These are phyloP conservation scores for Oikopleura albicans DNA, from an alignment of 23 tunicate species.

Conservation along the genomic window DNA sequence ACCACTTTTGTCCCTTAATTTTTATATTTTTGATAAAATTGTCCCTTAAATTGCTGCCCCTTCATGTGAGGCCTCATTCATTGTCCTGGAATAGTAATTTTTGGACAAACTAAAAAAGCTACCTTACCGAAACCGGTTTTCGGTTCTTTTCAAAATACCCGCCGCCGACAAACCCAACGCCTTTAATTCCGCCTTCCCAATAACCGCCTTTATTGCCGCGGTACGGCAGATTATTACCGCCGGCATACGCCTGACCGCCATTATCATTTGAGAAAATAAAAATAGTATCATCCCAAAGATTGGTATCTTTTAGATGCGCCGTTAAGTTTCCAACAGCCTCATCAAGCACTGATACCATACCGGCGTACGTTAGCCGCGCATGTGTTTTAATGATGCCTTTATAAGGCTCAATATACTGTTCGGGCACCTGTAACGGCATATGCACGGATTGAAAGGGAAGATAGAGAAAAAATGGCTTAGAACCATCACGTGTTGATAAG, in stretches of 20 bases:
- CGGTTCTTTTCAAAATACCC: no score
- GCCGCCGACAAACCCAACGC: conserved; percentile 64
- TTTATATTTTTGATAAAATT: no score
- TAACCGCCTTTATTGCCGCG: conserved; percentile 53
- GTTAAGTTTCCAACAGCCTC: conserved; percentile 62
- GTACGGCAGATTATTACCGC: conserved; percentile 70
- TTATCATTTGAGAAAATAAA: conserved; percentile 56
- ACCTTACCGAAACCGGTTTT: no score
- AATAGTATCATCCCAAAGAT: conserved; percentile 44
- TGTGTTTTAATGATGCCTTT: conserved; percentile 29
- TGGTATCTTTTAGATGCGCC: conserved; percentile 32
- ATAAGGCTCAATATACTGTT: conserved; percentile 34
- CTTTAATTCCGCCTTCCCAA: conserved; percentile 81
- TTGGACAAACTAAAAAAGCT: no score
- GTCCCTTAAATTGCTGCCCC: no score
- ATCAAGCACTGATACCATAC: conserved; percentile 75
- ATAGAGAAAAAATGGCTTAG: conserved; percentile 54
- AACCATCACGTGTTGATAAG: conserved; percentile 23
- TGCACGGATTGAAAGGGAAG: conserved; percentile 64
- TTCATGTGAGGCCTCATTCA: no score
- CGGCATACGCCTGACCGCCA: conserved; percentile 65
- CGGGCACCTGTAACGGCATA: conserved; percentile 57
- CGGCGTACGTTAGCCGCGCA: conserved; percentile 36
- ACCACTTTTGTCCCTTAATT: no score
- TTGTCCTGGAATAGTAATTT: no score